Percentiles rank a stretch among this genome's conserved stretches.
Conservation (phyloP, 2,888 invertebrate species). For the Holacanthella duospinosa region DNA sequence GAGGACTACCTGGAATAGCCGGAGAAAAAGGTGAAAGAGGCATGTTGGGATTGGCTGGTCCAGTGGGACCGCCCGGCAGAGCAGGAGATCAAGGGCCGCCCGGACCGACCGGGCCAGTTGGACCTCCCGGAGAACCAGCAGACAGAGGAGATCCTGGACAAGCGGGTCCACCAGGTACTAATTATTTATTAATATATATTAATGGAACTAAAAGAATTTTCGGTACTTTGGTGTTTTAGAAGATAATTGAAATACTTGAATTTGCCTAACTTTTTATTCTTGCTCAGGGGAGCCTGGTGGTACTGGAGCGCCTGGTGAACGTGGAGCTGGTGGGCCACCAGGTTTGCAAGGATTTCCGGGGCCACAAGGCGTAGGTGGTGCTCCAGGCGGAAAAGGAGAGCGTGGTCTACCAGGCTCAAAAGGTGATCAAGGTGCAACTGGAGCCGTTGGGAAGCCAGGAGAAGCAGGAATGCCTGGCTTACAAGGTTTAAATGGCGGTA, state of each 20-base stretch:
- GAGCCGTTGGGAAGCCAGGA: constrained; percentile 51
- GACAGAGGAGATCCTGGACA: constrained; percentile 66
- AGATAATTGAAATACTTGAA: too few relatives aligned
- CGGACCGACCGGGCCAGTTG: constrained; percentile 61
- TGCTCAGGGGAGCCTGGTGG: constrained; percentile 62
- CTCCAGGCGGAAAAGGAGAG: constrained; percentile 62
- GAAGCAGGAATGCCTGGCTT: constrained; percentile 48
- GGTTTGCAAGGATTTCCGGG: constrained; percentile 54
- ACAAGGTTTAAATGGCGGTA: constrained; percentile 55
- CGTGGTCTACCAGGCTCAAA: constrained; percentile 59
- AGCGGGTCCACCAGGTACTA: constrained; percentile 49
- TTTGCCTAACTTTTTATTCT: too few relatives aligned
- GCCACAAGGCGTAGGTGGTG: constrained; percentile 52
- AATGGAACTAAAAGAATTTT: too few relatives aligned
- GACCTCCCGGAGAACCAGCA: constrained; percentile 69
- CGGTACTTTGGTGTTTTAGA: too few relatives aligned
- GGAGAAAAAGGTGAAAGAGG: constrained; percentile 71
- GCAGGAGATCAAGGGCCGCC: constrained; percentile 61
- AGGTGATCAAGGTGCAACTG: constrained; percentile 61
- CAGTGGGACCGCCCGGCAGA: constrained; percentile 63
- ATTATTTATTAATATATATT: neutral
- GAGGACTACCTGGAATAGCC: constrained; percentile 55
- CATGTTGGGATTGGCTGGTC: constrained; percentile 55
- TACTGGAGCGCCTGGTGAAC: constrained; percentile 61
- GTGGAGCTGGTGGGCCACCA: constrained; percentile 60